Evolutionary conservation across 2,888 invertebrate species (phyloP), one percentile per base, ranked within the genome.

Genomic region (Buathra laborator): DNA sequence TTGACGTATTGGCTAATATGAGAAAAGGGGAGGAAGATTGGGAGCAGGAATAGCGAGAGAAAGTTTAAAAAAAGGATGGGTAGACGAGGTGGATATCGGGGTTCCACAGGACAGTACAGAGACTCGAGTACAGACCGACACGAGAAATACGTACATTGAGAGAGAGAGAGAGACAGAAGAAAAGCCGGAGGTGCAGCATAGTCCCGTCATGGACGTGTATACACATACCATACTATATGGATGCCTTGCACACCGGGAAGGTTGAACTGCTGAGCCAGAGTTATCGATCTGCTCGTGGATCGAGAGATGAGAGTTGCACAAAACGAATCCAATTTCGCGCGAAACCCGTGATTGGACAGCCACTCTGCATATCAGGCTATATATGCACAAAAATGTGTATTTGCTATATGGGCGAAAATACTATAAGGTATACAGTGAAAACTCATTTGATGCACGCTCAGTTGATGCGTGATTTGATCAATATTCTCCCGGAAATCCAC

Each of bases 271-370:
- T 32, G 74, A 71, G 51, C 74, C 67, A 59, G 84, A 67, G 53
- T 68, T 78, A 83, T 83, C 83, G 83, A 79, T 79, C 74, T 29
- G 66, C 37, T 29, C 43, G 67, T 77, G 46, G 77, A 78, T 78
- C 77, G 64, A 81, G 59, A 44, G 48, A 64, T 14, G 59, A 71
- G 46, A 53, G 81, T 64, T 70, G 12, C 67, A 24, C 62, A 29
- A 81, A 81, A 77, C 71, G 51, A 81, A 84, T 81, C 66, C 48
- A 81, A 84, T 81, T 84, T 84, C 67, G 37, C 53, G 76, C 29
- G 37, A 71, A 80, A 66, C 70, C 71, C 64, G 56, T 64, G 75
- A 80, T 75, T 66, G 74, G 75, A 80, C 76, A 44, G 70, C 43
- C 43, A 62, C 62, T 51, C 62, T 19, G 74, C 44, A 32, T 68